Percentiles rank a stretch among this genome's conserved stretches.
Evolutionary conservation across 1,140 invertebrate species (phyloP).

Genomic region (Bradysia coprophila): DNA sequence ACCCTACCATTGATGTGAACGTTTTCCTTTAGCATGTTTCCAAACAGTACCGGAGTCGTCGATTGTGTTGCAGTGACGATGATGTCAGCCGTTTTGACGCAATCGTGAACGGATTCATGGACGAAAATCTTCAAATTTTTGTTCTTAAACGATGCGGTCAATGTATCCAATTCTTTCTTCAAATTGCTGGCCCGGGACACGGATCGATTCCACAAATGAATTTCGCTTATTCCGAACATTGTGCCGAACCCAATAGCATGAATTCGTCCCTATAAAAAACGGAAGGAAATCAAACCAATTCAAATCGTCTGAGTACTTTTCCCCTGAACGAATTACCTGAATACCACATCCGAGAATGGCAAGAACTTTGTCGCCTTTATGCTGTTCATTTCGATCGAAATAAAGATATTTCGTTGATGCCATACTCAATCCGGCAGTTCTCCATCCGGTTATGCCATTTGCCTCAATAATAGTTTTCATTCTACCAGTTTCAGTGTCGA

Average conservation of each 20-base stretch:
- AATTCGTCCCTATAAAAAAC: constrained; percentile 16
- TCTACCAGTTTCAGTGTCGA: constrained; percentile 23
- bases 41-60: constrained; percentile 23
- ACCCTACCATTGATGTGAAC: constrained; percentile 24
- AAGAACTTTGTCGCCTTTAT: constrained; percentile 1
- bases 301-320: not conserved
- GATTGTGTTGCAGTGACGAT: constrained; percentile 29
- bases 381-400: constrained; percentile 9
- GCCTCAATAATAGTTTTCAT: constrained; percentile 24
- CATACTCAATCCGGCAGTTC: constrained; percentile 37
- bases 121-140: constrained; percentile 1
- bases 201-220: constrained; percentile 34
- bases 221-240: constrained; percentile 25
- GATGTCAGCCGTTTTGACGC: constrained; percentile 30
- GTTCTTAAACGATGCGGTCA: constrained; percentile 8
- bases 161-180: constrained; percentile 14
- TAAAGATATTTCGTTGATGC: constrained; percentile 36
- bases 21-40: constrained; percentile 27
- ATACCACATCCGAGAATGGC: constrained; percentile 36
- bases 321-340: constrained; percentile 14
- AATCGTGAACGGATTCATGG: constrained; percentile 17
- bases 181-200: constrained; percentile 23
- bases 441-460: constrained; percentile 32
- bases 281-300: not conserved
- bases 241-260: constrained; percentile 26